Percentiles rank a stretch among this genome's conserved stretches.
Conservation (phyloP, 2,113 vertebrate species). For the Azemiops feae region DNA sequence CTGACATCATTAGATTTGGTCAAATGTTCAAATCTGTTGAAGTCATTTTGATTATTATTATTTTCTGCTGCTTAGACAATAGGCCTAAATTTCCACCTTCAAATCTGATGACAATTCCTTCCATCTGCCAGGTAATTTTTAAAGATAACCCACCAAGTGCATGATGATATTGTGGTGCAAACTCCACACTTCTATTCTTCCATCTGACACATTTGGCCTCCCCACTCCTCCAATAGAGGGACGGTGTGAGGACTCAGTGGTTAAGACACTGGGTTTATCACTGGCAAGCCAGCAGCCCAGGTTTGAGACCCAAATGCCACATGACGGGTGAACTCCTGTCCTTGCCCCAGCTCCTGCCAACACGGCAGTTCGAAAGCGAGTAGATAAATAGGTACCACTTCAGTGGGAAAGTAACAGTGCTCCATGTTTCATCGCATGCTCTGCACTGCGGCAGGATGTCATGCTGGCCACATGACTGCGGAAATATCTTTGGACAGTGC, state of each 20-base stretch:
- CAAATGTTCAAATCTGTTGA: background rate
- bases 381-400: background rate
- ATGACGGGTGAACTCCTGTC: too few relatives aligned
- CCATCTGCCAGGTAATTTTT: background rate
- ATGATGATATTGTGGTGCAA: background rate
- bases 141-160: background rate
- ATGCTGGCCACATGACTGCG: too few relatives aligned
- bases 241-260: too few relatives aligned
- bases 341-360: background rate
- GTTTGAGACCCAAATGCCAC: too few relatives aligned
- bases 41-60: background rate
- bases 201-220: background rate
- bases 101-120: background rate
- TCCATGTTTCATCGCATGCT: background rate
- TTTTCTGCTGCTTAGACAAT: background rate
- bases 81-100: background rate
- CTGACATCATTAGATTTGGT: background rate
- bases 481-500: too few relatives aligned
- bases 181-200: background rate
- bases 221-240: background rate
- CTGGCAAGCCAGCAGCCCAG: too few relatives aligned
- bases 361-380: background rate
- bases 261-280: too few relatives aligned
- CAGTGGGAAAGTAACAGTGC: background rate
- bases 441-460: background rate